Conservation (phyloP, 2,888 invertebrate species). For the Acronicta alni region DNA sequence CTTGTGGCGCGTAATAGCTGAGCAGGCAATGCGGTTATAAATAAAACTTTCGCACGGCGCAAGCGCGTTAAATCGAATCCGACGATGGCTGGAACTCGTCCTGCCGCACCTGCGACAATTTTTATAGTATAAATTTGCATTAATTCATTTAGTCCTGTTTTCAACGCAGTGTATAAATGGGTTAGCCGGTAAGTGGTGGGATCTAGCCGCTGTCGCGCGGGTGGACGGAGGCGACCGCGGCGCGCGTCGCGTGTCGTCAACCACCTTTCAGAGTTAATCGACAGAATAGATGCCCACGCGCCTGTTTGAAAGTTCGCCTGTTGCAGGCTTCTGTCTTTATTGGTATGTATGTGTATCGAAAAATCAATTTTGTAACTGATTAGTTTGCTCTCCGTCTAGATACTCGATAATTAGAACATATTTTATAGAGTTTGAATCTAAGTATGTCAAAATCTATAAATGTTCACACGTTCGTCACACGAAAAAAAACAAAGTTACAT, state of each 20-base stretch:
- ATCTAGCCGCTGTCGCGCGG: slow-evolving; percentile 70
- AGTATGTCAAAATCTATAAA: no score
- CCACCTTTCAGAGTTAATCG: slow-evolving; percentile 60
- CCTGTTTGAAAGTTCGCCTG: slow-evolving; percentile 24
- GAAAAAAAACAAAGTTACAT: no score
- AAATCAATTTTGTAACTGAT: no score
- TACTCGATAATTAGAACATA: no score
- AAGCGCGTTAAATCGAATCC: slow-evolving; percentile 87
- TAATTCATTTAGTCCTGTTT: slow-evolving; percentile 89
- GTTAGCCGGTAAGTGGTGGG: slow-evolving; percentile 88
- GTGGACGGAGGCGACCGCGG: slow-evolving; percentile 49
- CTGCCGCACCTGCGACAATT: slow-evolving; percentile 88
- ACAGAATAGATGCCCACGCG: slow-evolving; percentile 53
- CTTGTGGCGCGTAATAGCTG: slow-evolving; percentile 71
- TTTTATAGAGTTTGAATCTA: no score
- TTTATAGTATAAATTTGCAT: slow-evolving; percentile 89
- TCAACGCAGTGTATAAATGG: slow-evolving; percentile 85
- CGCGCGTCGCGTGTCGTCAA: slow-evolving; percentile 55
- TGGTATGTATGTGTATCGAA: no score
- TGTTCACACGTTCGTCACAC: no score
- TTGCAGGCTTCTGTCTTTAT: no score
- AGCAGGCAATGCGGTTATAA: slow-evolving; percentile 76
- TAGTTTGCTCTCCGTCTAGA: no score
- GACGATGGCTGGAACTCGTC: slow-evolving; percentile 86
- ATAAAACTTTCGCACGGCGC: slow-evolving; percentile 84